Evolutionary conservation across 2,888 invertebrate species (phyloP).

Genomic region (Hydriomena furcata): DNA sequence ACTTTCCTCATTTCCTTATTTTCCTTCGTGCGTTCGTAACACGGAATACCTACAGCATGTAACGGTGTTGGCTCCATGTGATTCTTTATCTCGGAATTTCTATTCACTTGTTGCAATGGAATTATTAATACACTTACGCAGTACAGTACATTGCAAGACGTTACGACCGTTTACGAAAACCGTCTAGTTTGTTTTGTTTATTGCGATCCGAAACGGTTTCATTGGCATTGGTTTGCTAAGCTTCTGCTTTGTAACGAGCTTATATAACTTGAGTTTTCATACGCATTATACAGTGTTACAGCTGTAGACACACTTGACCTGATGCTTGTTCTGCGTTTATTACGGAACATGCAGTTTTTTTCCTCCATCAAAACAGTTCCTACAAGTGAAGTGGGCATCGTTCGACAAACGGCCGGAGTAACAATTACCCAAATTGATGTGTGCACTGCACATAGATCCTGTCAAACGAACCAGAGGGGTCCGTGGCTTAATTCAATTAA

Average conservation of each 20-base stretch:
- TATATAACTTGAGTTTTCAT: slow-evolving; percentile 32
- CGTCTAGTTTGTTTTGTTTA: slow-evolving; percentile 41
- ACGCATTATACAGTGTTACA: slow-evolving; percentile 23
- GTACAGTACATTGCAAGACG: slow-evolving; percentile 24
- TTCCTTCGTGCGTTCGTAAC: slow-evolving; percentile 35
- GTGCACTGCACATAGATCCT: slow-evolving; percentile 71
- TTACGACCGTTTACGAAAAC: slow-evolving; percentile 34
- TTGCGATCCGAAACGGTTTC: slow-evolving; percentile 49
- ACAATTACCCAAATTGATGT: slow-evolving; percentile 80
- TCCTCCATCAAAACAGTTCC: slow-evolving; percentile 1
- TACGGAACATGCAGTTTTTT: neutral
- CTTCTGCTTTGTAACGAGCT: slow-evolving; percentile 29
- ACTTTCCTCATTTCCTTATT: slow-evolving; percentile 63
- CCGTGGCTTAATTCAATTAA: slow-evolving; percentile 74
- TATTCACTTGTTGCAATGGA: slow-evolving; percentile 28
- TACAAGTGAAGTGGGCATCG: slow-evolving; percentile 7
- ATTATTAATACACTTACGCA: slow-evolving; percentile 39
- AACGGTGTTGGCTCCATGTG: slow-evolving; percentile 44
- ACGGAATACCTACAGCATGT: slow-evolving; percentile 66
- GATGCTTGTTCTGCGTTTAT: neutral
- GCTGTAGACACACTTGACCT: neutral
- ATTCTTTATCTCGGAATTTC: slow-evolving; percentile 37
- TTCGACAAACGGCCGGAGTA: slow-evolving; percentile 38
- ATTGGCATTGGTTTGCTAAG: slow-evolving; percentile 40
- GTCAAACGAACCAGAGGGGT: slow-evolving; percentile 60